Conservation (phyloP, 2,113 vertebrate genomes). For the Agelaius phoeniceus region DNA sequence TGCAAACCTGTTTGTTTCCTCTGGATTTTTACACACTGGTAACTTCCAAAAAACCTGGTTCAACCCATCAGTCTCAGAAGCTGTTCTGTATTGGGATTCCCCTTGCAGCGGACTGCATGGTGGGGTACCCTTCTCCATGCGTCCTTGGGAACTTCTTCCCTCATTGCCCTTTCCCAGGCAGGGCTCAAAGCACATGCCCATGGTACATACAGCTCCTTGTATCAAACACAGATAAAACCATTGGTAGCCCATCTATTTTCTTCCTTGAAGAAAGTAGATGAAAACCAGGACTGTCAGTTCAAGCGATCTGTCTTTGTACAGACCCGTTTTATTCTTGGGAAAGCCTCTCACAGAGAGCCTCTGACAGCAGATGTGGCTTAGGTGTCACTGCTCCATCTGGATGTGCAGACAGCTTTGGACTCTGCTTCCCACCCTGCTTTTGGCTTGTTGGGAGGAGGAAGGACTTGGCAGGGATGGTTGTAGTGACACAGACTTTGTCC, state of each 20-base stretch:
- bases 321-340: not conserved
- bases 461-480: not conserved
- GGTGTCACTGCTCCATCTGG: not conserved
- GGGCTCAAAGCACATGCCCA: fast-evolving
- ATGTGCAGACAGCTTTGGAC: not conserved
- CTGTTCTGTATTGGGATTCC: not conserved
- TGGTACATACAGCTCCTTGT: fast-evolving
- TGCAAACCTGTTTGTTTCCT: not conserved
- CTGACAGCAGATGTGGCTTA: not conserved
- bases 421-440: not conserved
- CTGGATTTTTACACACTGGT: not conserved
- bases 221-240: not conserved
- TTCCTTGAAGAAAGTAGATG: not conserved
- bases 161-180: not conserved
- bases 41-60: not conserved
- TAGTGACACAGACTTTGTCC: not conserved
- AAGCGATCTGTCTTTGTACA: not conserved
- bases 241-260: not conserved
- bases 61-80: not conserved
- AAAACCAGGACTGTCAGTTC: not conserved
- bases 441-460: not conserved
- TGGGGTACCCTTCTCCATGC: fast-evolving
- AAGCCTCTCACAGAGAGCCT: not conserved
- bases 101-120: fast-evolving
- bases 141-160: not conserved